Percentiles rank a stretch among this genome's conserved stretches.
Conservation (phyloP, 2,888 invertebrate genomes). For the Dascillus cervinus region DNA sequence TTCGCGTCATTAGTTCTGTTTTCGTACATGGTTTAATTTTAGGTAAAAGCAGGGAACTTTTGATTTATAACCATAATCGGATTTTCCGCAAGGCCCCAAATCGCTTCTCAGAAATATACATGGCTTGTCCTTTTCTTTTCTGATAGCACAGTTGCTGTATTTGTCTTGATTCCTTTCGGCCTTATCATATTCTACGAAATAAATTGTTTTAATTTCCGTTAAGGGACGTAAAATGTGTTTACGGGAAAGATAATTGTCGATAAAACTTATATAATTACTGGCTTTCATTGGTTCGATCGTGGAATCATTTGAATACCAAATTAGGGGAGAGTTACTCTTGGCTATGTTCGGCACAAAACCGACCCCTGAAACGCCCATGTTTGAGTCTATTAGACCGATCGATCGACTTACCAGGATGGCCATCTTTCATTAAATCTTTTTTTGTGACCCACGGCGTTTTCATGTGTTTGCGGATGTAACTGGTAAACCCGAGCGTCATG, state of each 20-base stretch:
- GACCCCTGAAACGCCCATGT: no score
- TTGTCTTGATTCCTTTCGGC: slow-evolving; percentile 1
- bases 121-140: slow-evolving; percentile 8
- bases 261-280: slow-evolving; percentile 2
- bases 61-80: slow-evolving; percentile 21
- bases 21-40: slow-evolving; percentile 29
- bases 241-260: slow-evolving; percentile 2
- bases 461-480: slow-evolving; percentile 2
- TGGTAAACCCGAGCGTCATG: slow-evolving; percentile 4
- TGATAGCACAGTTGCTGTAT: slow-evolving; percentile 11
- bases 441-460: slow-evolving; percentile 1
- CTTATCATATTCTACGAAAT: slow-evolving; percentile 12
- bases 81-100: slow-evolving; percentile 23
- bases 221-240: no score
- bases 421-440: neutral
- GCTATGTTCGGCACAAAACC: slow-evolving; percentile 6
- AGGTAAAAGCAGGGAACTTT: slow-evolving; percentile 25
- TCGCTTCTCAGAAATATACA: slow-evolving; percentile 20
- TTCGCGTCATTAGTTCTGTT: no score
- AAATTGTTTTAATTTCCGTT: no score
- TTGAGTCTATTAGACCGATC: neutral
- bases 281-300: neutral
- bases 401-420: slow-evolving; percentile 1
- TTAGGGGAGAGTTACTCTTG: slow-evolving; percentile 1
- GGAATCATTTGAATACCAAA: no score